Evolutionary conservation across 1,140 invertebrate genomes (phyloP), one percentile per base, ranked within the genome.

Genomic region (Panulirus ornatus): DNA sequence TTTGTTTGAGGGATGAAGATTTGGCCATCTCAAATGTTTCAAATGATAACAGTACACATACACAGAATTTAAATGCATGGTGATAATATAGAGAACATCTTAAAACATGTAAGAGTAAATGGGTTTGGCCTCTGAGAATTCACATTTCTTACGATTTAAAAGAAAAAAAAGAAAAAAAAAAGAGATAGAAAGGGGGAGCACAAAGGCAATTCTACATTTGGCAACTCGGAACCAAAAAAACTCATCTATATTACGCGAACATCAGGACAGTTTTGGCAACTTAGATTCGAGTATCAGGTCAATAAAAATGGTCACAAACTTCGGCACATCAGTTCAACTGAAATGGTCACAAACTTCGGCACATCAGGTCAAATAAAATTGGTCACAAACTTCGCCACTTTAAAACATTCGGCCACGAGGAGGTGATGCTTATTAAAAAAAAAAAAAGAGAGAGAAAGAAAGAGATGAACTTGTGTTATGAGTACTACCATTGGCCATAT

Each of bases 81-180:
- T 66, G 81, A 79, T 79, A 70, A 83, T 83, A 73, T 73, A 81
- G 27, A 66, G 27, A 40, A 66, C 58, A 81, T 82, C 6, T 16
- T 54, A 83, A 73, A 58, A 63, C 51, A 63, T 38, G 27, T 44
- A 66, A 30, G 54, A 63, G 30, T 75, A 89, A 71, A 58, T 73
- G 38, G 34, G 47, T 89, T 89, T 83, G 88, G 79, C 88, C 70
- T 83, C 79, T 83, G 79, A 89, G 88, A 89, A 89, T 89, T 89
- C 88, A 89, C 88, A 89, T 85, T 79, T 44, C 30, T 58, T 66
- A 38, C 81, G 54, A 42, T 42, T 51, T 38, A 70, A 42, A 88
- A 47, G 19, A 71, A 38, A 85, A 19, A 85, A 22, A 75, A 85
- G n/a, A n/a, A n/a, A n/a, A n/a, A n/a, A n/a, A n/a, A n/a, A n/a